Conservation (phyloP, 2,888 invertebrate species). For the Laothoe populi region DNA sequence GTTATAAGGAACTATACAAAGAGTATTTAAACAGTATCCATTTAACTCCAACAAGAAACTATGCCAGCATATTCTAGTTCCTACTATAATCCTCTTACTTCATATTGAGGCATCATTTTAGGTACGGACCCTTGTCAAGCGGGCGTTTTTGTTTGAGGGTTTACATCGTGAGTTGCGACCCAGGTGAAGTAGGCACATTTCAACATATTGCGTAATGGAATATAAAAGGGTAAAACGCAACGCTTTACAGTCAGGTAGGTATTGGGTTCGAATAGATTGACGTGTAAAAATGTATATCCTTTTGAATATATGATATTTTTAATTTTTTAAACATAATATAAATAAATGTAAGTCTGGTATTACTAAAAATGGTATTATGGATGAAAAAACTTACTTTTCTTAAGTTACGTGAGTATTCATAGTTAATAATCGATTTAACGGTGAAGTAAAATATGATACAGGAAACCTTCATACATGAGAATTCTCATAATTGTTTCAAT, state of each 20-base stretch:
- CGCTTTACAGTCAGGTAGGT: not conserved
- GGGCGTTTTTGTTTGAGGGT: slow-evolving; percentile 1
- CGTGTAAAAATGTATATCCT: too few relatives aligned
- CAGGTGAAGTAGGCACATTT: not conserved
- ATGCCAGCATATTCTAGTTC: not conserved
- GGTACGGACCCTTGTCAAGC: slow-evolving; percentile 10
- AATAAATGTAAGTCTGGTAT: too few relatives aligned
- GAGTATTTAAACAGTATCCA: not conserved
- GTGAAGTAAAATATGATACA: too few relatives aligned
- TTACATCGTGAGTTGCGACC: not conserved
- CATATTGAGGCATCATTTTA: not conserved
- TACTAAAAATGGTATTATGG: too few relatives aligned
- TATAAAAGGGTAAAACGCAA: not conserved
- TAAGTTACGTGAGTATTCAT: too few relatives aligned
- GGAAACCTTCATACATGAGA: too few relatives aligned
- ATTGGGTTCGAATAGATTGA: not conserved
- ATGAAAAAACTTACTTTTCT: too few relatives aligned
- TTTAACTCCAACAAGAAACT: not conserved
- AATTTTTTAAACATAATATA: too few relatives aligned
- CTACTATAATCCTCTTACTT: not conserved
- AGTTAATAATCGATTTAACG: too few relatives aligned
- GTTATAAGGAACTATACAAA: too few relatives aligned
- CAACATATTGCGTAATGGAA: not conserved
- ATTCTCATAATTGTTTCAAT: too few relatives aligned
- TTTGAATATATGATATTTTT: too few relatives aligned